Evolutionary conservation across 2,888 invertebrate genomes (phyloP), one percentile per base, ranked within the genome.

Genomic region (Parascotia fuliginaria): DNA sequence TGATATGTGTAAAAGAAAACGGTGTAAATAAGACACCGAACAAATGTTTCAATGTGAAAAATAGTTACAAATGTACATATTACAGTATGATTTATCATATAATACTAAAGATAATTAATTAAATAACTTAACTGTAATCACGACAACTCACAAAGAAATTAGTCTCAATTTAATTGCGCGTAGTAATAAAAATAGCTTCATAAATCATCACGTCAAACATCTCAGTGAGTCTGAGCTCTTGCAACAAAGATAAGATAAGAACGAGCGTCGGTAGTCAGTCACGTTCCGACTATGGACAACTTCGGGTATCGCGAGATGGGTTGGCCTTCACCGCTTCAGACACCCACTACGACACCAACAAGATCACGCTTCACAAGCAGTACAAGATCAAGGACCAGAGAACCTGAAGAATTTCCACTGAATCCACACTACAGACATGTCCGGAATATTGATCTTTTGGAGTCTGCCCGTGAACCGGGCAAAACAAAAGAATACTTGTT

Each of bases 401-500:
- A 87, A 59, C 79, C 84, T 3, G 94, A 94, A 70, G 93, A 94
- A 73, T 93, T 94, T 79, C 93, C 94, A 12, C 87, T 94, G 40
- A 93, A 93, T 75, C 83, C 88, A 57, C 77, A 62, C 38, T 85
- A 77, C 61, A 85, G 74, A 79, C 73, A 86, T 78, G 85, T 84
- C 0, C 77, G 83, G 9, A 89, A 75, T 53, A 83, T 91, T 45
- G 91, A 91, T 58, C 85, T 95, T 76, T 88, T 95, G 58, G 95
- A 95, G 75, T 93, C 94, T 24, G 94, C 94, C 56, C 93, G 93
- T 44, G 90, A 89, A 12, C 81, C 82, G 2, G 85, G 82, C n/a
- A 85, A 84, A 61, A 94, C 95, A 64, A 95, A 95, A 75, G 95
- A 95, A 81, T 96, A 95, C 75, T 94, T 96, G 85, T 96, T 96